Conservation (phyloP, 2,113 vertebrate species). For the Dermatemys mawii region DNA sequence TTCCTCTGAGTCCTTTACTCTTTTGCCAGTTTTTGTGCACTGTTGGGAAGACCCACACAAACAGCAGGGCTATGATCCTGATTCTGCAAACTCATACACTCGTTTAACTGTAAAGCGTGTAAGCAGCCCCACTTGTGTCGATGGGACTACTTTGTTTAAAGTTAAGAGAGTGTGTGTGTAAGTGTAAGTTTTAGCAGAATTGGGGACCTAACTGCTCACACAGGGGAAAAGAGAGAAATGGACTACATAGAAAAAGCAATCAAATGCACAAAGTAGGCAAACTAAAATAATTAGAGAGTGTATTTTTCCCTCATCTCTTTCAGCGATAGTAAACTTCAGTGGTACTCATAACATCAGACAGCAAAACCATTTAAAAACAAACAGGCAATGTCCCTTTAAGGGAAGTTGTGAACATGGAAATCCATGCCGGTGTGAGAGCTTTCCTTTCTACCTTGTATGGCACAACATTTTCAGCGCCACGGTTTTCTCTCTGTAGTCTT, state of each 20-base stretch:
- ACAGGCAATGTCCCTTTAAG: neutral
- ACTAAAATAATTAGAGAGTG: neutral
- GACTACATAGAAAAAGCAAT: neutral
- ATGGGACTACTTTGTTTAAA: fast-evolving
- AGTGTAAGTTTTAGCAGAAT: neutral
- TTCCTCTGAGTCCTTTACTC: neutral
- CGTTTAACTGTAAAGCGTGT: neutral
- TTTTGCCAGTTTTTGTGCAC: neutral
- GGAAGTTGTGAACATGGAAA: neutral
- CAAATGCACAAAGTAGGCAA: neutral
- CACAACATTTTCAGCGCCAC: neutral
- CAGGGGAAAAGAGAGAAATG: neutral
- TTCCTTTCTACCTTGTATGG: neutral
- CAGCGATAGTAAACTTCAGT: neutral
- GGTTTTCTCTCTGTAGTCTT: neutral
- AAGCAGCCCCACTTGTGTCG: neutral
- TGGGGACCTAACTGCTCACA: neutral
- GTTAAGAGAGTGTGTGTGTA: neutral
- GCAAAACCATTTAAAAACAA: neutral
- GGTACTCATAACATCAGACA: neutral
- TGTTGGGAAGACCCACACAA: neutral
- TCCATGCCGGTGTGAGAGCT: neutral
- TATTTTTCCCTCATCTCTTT: neutral
- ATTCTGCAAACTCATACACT: fast-evolving
- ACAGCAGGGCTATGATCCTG: neutral